Conservation (phyloP, 2,797 vertebrate species). For the Melanotaenia boesemani region DNA sequence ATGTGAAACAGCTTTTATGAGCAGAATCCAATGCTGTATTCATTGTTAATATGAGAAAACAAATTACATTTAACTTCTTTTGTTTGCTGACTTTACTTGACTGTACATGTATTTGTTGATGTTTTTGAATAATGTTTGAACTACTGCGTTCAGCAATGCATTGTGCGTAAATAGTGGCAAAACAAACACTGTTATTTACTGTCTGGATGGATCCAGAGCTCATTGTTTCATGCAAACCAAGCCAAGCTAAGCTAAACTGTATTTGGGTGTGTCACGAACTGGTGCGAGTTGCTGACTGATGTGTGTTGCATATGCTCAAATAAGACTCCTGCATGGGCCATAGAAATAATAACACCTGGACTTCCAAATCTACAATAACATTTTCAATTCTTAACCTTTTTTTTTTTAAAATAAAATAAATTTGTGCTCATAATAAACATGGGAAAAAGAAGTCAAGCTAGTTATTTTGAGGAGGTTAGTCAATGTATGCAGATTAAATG, state of each 20-base stretch:
- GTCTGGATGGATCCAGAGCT: slow-evolving; percentile 13
- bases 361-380: neutral
- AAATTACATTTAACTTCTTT: slow-evolving; percentile 16
- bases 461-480: neutral
- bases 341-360: neutral
- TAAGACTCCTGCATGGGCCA: neutral
- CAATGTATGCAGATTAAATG: neutral
- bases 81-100: slow-evolving; percentile 28
- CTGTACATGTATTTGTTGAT: slow-evolving; percentile 41
- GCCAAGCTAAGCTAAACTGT: slow-evolving; percentile 33
- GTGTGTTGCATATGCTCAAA: neutral
- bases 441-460: neutral
- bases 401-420: neutral
- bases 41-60: slow-evolving; percentile 20
- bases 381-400: neutral
- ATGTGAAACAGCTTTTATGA: slow-evolving; percentile 16
- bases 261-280: neutral
- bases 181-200: slow-evolving; percentile 9
- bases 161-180: slow-evolving; percentile 45
- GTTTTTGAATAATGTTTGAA: slow-evolving; percentile 46
- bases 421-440: neutral
- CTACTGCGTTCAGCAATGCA: slow-evolving; percentile 41
- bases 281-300: neutral
- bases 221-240: slow-evolving; percentile 37
- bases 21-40: slow-evolving; percentile 32